A percentile compares a stretch with the other conserved stretches of the same genome.
phyloP scores from a whole-genome alignment of 2,113 vertebrate genomes.

The Brachionichthys hirsutus region DNA sequence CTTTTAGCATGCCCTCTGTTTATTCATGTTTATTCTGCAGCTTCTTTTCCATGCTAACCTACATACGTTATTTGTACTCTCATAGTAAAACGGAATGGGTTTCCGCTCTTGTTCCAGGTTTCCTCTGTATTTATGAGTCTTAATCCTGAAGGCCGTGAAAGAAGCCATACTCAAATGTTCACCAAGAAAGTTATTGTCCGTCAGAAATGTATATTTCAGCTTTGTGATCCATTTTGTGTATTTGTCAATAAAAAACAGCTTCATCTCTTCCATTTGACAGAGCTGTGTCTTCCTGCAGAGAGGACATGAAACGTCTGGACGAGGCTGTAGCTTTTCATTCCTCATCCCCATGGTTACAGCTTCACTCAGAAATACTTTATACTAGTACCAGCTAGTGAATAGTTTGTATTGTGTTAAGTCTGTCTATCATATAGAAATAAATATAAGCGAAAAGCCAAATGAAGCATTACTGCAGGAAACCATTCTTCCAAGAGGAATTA shows the following conservation, averaged over 20 bases:
- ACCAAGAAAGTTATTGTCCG: constrained; percentile 34
- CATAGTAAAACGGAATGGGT: constrained; percentile 10
- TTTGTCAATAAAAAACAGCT: constrained; percentile 68
- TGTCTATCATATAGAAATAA: too few species aligned
- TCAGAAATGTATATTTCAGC: constrained; percentile 37
- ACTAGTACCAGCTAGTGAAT: too few species aligned
- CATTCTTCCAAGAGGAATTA: too few species aligned
- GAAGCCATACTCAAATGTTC: constrained; percentile 58
- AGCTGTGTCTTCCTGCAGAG: neutral
- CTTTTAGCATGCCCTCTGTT: constrained; percentile 64
- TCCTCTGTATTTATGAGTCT: constrained; percentile 70
- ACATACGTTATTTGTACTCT: constrained; percentile 22
- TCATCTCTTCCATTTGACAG: constrained; percentile 27
- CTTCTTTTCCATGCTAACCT: constrained; percentile 36
- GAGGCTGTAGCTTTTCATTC: too few species aligned
- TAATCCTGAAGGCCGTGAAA: constrained; percentile 47
- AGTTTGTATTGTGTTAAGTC: too few species aligned
- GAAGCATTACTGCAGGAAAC: too few species aligned
- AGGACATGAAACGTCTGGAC: too few species aligned
- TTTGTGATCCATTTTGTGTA: constrained; percentile 53
- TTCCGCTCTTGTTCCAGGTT: constrained; percentile 21
- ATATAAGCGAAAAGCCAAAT: too few species aligned
- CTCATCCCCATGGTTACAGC: too few species aligned
- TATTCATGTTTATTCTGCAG: constrained; percentile 53
- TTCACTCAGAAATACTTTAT: too few species aligned